A percentile compares a stretch with the other conserved stretches of the same genome.
phyloP scores from a whole-genome alignment of 2,797 vertebrate species.

The Aselliscus stoliczkanus region DNA sequence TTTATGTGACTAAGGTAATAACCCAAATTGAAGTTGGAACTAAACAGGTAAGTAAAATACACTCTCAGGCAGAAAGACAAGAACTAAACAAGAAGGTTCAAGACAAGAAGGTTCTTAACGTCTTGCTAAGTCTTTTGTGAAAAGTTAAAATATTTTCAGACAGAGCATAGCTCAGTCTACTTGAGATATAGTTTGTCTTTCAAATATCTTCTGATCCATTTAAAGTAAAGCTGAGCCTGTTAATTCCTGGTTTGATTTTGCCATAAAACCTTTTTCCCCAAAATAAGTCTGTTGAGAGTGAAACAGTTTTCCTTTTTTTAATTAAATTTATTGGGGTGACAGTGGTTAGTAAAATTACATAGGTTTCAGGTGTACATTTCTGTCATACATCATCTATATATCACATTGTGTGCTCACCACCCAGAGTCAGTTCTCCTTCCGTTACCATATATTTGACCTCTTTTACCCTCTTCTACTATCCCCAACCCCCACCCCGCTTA shows the following conservation, averaged over 20 bases:
- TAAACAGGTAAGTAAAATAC: not conserved
- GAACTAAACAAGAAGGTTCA: no score
- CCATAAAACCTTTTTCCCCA: not conserved
- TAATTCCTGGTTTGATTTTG: slow-evolving; percentile 26
- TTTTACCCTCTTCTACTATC: no score
- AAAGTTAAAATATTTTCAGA: not conserved
- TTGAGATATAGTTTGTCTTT: not conserved
- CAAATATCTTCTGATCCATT: not conserved
- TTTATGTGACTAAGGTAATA: not conserved
- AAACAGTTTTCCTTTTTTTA: no score
- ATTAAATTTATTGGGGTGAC: no score
- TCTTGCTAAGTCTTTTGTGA: not conserved
- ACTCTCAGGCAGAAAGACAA: not conserved
- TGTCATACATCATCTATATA: no score
- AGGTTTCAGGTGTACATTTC: no score
- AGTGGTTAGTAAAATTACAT: no score
- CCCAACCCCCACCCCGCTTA: no score
- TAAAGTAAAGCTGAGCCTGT: not conserved
- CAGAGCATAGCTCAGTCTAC: not conserved
- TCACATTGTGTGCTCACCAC: no score
- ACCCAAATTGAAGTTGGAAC: not conserved
- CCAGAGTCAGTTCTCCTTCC: no score
- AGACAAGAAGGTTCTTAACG: not conserved
- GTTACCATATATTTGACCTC: no score
- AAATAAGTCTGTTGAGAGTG: not conserved